Base-by-base conservation (phyloP, 2,113 vertebrate genomes). In the Gymnarchus niloticus region DNA sequence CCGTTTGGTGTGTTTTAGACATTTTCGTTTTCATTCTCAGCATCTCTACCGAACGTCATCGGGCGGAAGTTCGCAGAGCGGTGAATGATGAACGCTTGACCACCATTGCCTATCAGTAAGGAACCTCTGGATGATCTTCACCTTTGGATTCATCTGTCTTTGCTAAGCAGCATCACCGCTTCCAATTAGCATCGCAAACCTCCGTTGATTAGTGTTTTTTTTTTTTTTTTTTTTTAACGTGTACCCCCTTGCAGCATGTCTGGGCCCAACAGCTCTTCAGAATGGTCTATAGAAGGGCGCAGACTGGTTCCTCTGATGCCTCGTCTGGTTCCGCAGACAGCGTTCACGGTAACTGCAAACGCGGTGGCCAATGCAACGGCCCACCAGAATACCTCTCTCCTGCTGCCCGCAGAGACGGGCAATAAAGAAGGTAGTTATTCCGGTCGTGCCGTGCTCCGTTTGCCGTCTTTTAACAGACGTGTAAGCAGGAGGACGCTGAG, bases 101-200 rank as follows among this genome's bases (percentile, higher is more conserved):
- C 85, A 99, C 98, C 0, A 98, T 99, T 73, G 98, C 98, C 44
- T 97, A 98, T 93, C 99, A 99, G 98, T 99, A 92, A 97, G 97
- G 91, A 14, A 56, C 41, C 23, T 2, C 49, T 41, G 21, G 65
- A 37, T 73, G 28, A 41, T 73, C 65, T 33, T 19, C 49, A 14
- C 14, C 25, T 54, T 12, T 17, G 84, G 14, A 1, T 28, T 10
- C 44, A 44, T 25, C 2, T 12, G 56, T 23, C 8, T n/a, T 65
- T 28, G 10, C 3, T 3, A 65, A 33, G 9, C 59, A 8, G 25
- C 59, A 4, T 33, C n/a, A 33, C 59, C 59, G 1, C 14, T 65
- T 65, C n/a, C 59, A 33, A 25, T 28, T 25, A 33, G 59, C 59
- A 14, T 4, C 33, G 59, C 25, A 33, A 65, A 65, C 59, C 59